These are phyloP conservation scores for Enteromius unitaeniatus DNA, from an alignment of 2,797 vertebrate species.

Conservation along the genomic window DNA sequence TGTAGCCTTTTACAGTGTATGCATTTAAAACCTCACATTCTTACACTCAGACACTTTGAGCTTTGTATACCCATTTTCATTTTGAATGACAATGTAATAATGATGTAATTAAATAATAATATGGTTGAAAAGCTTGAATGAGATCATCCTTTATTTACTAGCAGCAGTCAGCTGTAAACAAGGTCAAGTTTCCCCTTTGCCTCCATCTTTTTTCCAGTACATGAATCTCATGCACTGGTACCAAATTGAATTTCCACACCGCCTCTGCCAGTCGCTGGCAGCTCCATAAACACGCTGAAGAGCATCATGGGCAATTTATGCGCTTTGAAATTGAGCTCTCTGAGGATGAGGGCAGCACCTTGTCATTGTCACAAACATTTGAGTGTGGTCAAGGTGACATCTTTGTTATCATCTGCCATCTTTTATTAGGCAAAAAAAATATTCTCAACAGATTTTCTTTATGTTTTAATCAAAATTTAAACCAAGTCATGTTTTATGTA, in stretches of 20 bases:
- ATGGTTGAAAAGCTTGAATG: neutral
- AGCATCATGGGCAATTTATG: conserved; percentile 59
- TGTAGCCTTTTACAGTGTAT: neutral
- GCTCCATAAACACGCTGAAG: conserved; percentile 54
- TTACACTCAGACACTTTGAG: neutral
- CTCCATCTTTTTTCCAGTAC: conserved; percentile 55
- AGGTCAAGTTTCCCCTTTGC: conserved; percentile 50
- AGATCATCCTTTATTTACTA: conserved; percentile 24
- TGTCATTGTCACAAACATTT: conserved; percentile 65
- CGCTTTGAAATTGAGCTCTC: conserved; percentile 59
- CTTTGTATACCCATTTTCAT: neutral
- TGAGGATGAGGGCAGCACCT: conserved; percentile 56
- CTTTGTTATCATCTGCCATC: conserved; percentile 18
- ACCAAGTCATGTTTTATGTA: neutral
- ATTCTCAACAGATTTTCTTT: neutral
- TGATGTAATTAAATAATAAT: neutral
- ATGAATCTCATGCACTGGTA: conserved; percentile 58
- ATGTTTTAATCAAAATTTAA: neutral
- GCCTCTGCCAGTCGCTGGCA: conserved; percentile 38
- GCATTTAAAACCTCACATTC: neutral
- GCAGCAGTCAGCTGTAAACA: conserved; percentile 49
- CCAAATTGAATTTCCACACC: conserved; percentile 63
- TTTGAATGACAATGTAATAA: neutral
- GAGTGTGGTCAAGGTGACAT: conserved; percentile 55
- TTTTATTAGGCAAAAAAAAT: neutral